These are phyloP conservation scores for Notothenia rossii DNA, from an alignment of 2,113 vertebrate genomes.

Conservation along the genomic window DNA sequence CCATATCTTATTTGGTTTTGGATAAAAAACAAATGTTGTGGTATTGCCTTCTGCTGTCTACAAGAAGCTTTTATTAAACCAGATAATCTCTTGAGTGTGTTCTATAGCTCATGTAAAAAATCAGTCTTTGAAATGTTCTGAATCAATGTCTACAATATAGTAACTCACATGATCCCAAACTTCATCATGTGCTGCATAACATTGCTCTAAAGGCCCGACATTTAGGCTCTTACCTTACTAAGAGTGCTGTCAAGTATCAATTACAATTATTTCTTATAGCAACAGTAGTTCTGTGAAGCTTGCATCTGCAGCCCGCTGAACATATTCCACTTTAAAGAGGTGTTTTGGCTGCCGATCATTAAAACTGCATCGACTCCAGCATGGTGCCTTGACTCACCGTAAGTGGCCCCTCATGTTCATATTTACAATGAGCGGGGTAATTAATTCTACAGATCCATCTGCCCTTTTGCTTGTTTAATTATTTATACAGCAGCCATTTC, in stretches of 20 bases:
- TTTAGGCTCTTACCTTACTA: neutral
- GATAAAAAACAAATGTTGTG: too few relatives aligned
- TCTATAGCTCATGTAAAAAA: too few relatives aligned
- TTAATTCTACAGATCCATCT: conserved; percentile 83
- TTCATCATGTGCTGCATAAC: neutral
- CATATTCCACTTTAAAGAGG: conserved; percentile 36
- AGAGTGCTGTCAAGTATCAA: neutral
- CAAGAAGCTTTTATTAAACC: neutral
- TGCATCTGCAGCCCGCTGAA: conserved; percentile 18
- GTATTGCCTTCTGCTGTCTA: too few relatives aligned
- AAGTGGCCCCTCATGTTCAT: conserved; percentile 73
- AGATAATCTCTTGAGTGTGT: neutral
- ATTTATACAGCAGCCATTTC: conserved; percentile 76
- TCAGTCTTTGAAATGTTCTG: neutral
- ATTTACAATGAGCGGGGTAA: conserved; percentile 78
- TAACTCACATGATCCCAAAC: neutral
- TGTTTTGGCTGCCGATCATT: conserved; percentile 64
- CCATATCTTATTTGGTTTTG: too few relatives aligned
- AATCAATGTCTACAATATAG: neutral
- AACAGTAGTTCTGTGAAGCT: neutral
- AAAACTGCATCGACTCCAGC: conserved; percentile 78
- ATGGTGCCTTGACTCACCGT: conserved; percentile 59
- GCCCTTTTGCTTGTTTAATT: conserved; percentile 84
- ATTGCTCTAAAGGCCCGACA: neutral
- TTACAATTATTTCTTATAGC: neutral